phyloP scores from a whole-genome alignment of 2,888 invertebrate species.

The Drosophila aldrichi region DNA sequence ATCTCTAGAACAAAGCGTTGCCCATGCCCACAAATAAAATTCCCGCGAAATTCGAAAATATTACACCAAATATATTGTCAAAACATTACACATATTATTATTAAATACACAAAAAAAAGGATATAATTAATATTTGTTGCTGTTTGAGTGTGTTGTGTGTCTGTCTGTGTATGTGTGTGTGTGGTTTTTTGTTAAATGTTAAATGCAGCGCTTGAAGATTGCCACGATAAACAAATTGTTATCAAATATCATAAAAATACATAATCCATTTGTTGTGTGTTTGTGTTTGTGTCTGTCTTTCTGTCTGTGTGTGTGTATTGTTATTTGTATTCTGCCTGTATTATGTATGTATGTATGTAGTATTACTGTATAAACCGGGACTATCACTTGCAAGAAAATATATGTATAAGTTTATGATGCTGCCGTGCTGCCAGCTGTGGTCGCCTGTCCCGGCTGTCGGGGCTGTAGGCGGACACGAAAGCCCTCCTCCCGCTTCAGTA shows the following conservation, averaged over 20 bases:
- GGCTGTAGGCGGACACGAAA: conserved; percentile 90
- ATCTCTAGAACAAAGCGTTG: neutral
- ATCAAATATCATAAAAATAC: conserved; percentile 41
- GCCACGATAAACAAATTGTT: conserved; percentile 47
- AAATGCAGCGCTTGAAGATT: conserved; percentile 52
- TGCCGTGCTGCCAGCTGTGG: conserved; percentile 52
- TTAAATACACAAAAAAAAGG: conserved; percentile 67
- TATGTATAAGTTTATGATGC: conserved; percentile 58
- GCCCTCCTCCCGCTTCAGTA: conserved; percentile 91
- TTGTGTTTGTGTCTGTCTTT: conserved; percentile 16
- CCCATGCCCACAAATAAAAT: neutral
- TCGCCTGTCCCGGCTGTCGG: conserved; percentile 83
- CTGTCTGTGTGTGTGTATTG: conserved; percentile 12
- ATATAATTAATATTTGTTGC: conserved; percentile 50
- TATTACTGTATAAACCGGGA: conserved; percentile 74
- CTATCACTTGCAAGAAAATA: conserved; percentile 68
- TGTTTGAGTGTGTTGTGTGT: conserved; percentile 23
- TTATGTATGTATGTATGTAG: conserved; percentile 32
- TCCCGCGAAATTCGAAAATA: conserved; percentile 44
- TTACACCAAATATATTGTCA: conserved; percentile 74
- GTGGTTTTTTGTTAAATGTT: conserved; percentile 42
- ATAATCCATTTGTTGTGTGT: conserved; percentile 34
- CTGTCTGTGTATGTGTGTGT: conserved; percentile 3
- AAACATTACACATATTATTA: conserved; percentile 70
- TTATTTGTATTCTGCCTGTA: conserved; percentile 14